Evolutionary conservation across 2,113 vertebrate genomes (phyloP).

Genomic region (Chascanopsetta lugubris): DNA sequence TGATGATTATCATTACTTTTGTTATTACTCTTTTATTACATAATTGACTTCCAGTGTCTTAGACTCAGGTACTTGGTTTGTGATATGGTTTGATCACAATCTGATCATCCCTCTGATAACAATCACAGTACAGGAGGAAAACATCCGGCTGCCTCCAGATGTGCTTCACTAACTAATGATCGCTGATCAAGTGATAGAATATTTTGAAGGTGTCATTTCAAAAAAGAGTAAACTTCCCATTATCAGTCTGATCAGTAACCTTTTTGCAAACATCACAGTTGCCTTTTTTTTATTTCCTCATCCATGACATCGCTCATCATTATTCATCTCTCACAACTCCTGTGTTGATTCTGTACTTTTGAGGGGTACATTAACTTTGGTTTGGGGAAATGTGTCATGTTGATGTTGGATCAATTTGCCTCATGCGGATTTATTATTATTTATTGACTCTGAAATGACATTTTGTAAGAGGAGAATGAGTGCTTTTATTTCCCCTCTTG

Average conservation of each 20-base stretch:
- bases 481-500: constrained; percentile 68
- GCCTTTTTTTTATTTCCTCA: constrained; percentile 32
- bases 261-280: constrained; percentile 41
- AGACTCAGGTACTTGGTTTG: constrained; percentile 18
- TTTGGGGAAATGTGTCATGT: constrained; percentile 66
- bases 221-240: not conserved
- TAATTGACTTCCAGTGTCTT: constrained; percentile 1
- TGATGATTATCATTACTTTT: not conserved
- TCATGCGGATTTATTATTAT: constrained; percentile 67
- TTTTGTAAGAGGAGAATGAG: constrained; percentile 81
- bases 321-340: constrained; percentile 11
- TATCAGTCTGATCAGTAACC: constrained; percentile 1
- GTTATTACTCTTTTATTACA: constrained; percentile 3
- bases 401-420: constrained; percentile 61
- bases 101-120: not conserved
- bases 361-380: constrained; percentile 20
- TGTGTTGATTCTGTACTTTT: constrained; percentile 22
- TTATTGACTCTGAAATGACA: constrained; percentile 72
- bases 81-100: constrained; percentile 5
- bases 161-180: not conserved
- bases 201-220: constrained; percentile 5
- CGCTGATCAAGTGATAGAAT: not conserved
- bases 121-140: constrained; percentile 29
- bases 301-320: constrained; percentile 19
- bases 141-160: constrained; percentile 21